A percentile compares a stretch with the other conserved stretches of the same genome.
phyloP scores from a whole-genome alignment of 2,797 vertebrate genomes.

The Phylloscopus collybita region DNA sequence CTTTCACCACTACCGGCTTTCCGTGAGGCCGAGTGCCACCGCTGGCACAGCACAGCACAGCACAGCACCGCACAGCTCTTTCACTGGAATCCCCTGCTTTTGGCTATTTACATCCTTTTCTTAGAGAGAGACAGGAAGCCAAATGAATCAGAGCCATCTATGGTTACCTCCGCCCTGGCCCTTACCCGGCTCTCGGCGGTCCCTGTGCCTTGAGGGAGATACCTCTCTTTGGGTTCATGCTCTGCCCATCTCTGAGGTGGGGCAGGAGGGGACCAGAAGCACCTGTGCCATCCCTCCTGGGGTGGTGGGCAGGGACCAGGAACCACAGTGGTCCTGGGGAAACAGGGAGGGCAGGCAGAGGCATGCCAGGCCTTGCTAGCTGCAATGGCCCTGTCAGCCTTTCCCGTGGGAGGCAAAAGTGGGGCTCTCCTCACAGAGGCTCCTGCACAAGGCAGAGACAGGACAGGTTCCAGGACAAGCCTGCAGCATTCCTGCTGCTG shows the following conservation, averaged over 20 bases:
- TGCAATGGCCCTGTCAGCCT: rapidly evolving
- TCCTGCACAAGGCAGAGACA: neutral
- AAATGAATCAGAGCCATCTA: constrained; percentile 51
- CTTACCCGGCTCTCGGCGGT: neutral
- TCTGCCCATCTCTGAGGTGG: rapidly evolving
- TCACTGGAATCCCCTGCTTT: constrained; percentile 69
- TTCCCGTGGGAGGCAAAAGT: neutral
- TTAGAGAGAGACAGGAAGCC: constrained; percentile 75
- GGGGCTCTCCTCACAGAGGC: neutral
- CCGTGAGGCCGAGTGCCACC: constrained; percentile 69
- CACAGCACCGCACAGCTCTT: constrained; percentile 48
- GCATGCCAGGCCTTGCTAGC: neutral
- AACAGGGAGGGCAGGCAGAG: neutral
- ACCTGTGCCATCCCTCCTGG: neutral
- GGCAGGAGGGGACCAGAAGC: neutral
- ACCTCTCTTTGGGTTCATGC: neutral
- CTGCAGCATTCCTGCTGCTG: neutral
- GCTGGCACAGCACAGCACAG: constrained; percentile 20
- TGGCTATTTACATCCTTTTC: constrained; percentile 70
- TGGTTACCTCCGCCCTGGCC: neutral
- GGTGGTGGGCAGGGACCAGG: neutral
- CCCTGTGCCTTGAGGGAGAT: neutral
- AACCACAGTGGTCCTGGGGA: neutral
- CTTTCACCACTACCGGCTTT: constrained; percentile 83
- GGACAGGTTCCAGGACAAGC: neutral